These are phyloP conservation scores for Pycnomerus fuliginosus DNA, from an alignment of 2,888 invertebrate genomes.

Conservation along the genomic window DNA sequence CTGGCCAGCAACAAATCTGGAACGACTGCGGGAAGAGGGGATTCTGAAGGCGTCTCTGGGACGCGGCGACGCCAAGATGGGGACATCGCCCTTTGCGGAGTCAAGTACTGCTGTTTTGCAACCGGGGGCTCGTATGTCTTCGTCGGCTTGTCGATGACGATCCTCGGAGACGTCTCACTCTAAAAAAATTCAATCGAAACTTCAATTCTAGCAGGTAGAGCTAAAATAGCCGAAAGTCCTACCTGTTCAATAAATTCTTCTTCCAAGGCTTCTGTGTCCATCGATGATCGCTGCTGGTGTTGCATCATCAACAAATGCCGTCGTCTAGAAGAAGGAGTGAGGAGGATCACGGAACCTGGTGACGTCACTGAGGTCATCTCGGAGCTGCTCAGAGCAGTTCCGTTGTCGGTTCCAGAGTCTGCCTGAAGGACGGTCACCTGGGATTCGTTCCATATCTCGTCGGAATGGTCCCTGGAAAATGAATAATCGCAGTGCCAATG, in stretches of 20 bases:
- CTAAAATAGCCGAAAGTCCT: constrained; percentile 48
- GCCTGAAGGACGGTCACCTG: constrained; percentile 80
- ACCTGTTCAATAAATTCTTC: constrained; percentile 67
- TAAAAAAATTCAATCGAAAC: constrained; percentile 5
- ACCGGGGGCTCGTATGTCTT: constrained; percentile 17
- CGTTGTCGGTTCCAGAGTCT: constrained; percentile 68
- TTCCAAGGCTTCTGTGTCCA: constrained; percentile 81
- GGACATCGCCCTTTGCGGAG: constrained; percentile 31
- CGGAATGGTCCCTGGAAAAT: constrained; percentile 77
- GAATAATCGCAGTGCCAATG: no score
- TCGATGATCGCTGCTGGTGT: constrained; percentile 82
- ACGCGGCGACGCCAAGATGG: constrained; percentile 29
- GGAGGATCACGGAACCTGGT: constrained; percentile 60
- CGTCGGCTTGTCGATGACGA: constrained; percentile 28
- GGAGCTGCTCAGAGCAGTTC: constrained; percentile 58
- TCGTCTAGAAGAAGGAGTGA: constrained; percentile 78
- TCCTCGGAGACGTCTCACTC: constrained; percentile 24
- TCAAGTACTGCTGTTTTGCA: constrained; percentile 34
- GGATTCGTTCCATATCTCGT: constrained; percentile 88
- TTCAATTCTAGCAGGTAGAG: not conserved
- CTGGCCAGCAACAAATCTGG: constrained; percentile 61
- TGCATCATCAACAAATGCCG: constrained; percentile 75
- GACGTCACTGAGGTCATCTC: constrained; percentile 54
- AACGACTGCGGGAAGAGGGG: constrained; percentile 46
- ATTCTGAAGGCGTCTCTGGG: constrained; percentile 41